Conservation (phyloP, 2,113 vertebrate genomes). For the Anoura caudifer region DNA sequence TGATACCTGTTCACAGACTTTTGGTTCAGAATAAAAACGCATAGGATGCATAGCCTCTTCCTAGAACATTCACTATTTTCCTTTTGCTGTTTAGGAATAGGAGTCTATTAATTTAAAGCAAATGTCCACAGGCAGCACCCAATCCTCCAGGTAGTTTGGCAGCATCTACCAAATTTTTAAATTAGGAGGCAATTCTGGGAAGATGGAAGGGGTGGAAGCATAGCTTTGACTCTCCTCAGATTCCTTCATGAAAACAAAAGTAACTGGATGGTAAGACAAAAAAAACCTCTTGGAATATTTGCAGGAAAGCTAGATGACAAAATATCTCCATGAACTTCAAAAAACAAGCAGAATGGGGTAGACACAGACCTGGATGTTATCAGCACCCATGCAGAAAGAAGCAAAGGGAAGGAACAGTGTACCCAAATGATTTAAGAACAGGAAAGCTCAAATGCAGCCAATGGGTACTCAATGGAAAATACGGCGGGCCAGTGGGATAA, state of each 20-base stretch:
- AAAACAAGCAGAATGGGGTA: neutral
- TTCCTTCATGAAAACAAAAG: neutral
- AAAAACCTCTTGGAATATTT: neutral
- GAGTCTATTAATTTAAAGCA: slow-evolving; percentile 6
- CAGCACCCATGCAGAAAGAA: neutral
- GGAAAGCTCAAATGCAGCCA: neutral
- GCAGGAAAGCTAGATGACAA: neutral
- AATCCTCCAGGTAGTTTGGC: neutral
- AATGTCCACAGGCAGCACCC: neutral
- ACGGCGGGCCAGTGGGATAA: neutral
- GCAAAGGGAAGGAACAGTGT: neutral
- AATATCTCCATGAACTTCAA: neutral
- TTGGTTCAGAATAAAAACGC: neutral
- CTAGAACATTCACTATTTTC: neutral
- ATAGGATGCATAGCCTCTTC: neutral
- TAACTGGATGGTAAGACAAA: neutral
- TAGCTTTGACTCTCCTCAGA: neutral
- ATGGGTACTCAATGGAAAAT: neutral
- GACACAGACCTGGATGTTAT: neutral
- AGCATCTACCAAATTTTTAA: neutral
- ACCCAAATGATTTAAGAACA: neutral
- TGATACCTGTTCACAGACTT: neutral
- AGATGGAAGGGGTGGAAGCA: neutral
- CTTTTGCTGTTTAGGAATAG: neutral
- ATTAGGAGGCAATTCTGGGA: neutral